Base-by-base conservation (phyloP, 2,888 invertebrate species). In the Catonia carolina region DNA sequence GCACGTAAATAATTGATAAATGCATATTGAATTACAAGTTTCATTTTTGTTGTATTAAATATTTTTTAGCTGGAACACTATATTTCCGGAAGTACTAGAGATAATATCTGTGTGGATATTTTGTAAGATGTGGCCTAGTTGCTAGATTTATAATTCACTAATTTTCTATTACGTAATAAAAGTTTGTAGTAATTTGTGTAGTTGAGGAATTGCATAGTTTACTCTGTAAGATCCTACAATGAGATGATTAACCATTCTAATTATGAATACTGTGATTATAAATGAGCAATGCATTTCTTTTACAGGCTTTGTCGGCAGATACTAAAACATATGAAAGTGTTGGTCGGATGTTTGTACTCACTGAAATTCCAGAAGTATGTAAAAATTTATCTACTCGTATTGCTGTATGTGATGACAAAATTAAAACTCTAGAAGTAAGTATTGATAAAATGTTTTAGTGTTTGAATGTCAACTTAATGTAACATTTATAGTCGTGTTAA, bases 331-430 rank as follows among this genome's bases (percentile, higher is more conserved):
- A 86, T 68, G 86, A 90, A 74, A 82, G 87, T 22, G 81, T 92
- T 2, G 92, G 92, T 6, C 77, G 92, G 70, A 90, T 89, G 87
- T 92, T 92, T 70, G 74, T 91, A 15, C 73, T 85, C 23, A 83
- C 85, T 51, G 82, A 85, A 58, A 75, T 83, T 89, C 2, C 63
- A 22, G 61, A 62, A n/a, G 64, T 66, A 36, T 60, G 66, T 42
- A 63, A 63, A 52, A 63, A 64, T 33, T 60, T 66, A 27, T 50
- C 52, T 15, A 55, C 35, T 7, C 62, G 60, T 56, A 56, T 62
- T 17, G 53, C 41, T 15, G 49, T 53, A 12, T 65, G 73, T 65
- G 74, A 82, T 66, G 74, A 85, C 69, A 82, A 86, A 69, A 84
- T 86, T n/a, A 80, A 81, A 68, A 80, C 81, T 39, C 74, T 89